Percentiles rank a stretch among this genome's conserved stretches.
Evolutionary conservation across 2,797 vertebrate species (phyloP).

Genomic region (Petrocephalus schoutedeni): DNA sequence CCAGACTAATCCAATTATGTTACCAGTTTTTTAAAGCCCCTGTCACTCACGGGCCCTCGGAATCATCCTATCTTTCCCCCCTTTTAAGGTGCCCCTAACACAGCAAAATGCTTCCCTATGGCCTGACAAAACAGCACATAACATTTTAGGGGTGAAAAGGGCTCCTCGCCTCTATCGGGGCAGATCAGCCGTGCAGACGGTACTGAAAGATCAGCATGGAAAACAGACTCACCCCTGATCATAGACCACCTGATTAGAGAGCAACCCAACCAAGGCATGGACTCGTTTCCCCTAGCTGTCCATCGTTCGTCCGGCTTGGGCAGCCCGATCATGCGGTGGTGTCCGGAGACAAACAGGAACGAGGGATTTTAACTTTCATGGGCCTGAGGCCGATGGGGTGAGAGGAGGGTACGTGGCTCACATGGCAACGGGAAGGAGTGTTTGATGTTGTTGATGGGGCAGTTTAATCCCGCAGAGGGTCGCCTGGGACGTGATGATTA

Average conservation of each 20-base stretch:
- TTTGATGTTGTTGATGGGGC: constrained; percentile 49
- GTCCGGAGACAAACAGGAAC: constrained; percentile 29
- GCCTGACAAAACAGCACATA: too few relatives aligned
- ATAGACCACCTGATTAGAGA: background rate
- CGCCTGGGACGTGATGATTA: constrained; percentile 52
- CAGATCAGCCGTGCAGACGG: background rate
- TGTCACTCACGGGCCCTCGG: background rate
- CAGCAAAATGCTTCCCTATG: too few relatives aligned
- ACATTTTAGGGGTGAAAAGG: too few relatives aligned
- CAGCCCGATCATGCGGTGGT: background rate
- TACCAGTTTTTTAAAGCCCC: background rate
- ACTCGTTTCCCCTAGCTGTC: background rate
- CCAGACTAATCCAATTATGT: background rate
- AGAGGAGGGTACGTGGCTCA: constrained; percentile 28
- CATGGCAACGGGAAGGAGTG: constrained; percentile 44
- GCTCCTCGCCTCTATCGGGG: too few relatives aligned
- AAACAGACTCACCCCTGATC: background rate
- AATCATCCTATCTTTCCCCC: background rate
- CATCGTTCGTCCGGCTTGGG: background rate
- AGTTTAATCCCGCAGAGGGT: constrained; percentile 48
- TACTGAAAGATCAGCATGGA: background rate
- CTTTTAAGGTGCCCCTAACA: background rate
- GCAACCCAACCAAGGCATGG: background rate
- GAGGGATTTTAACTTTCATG: constrained; percentile 32
- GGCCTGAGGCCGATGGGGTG: constrained; percentile 24